phyloP scores from a whole-genome alignment of 2,113 vertebrate species.

The Brachypodius melanocephalos region DNA sequence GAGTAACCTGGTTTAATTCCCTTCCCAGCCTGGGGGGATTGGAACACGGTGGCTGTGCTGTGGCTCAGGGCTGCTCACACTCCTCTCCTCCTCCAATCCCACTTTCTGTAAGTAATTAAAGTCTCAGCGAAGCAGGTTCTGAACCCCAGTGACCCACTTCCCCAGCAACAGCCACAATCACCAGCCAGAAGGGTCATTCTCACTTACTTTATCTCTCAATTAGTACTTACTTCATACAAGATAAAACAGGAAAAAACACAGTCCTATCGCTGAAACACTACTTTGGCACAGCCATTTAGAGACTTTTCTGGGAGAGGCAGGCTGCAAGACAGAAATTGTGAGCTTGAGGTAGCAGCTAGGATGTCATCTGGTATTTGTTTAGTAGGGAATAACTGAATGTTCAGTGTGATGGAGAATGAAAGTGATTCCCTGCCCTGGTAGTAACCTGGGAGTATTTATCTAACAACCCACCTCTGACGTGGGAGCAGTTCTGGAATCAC shows the following conservation, averaged over 20 bases:
- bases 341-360: neutral
- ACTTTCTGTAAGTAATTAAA: slow-evolving; percentile 21
- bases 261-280: neutral
- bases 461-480: neutral
- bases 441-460: neutral
- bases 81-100: neutral
- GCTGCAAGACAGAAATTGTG: neutral
- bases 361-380: neutral
- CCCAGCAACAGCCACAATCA: neutral
- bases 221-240: neutral
- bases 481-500: neutral
- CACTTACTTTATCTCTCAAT: slow-evolving; percentile 28
- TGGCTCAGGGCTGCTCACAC: neutral
- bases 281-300: neutral
- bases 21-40: neutral
- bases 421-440: neutral
- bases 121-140: neutral
- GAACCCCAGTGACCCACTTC: slow-evolving; percentile 50
- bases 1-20: slow-evolving; percentile 57
- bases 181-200: slow-evolving; percentile 23
- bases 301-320: neutral
- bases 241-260: neutral
- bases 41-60: neutral
- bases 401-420: neutral
- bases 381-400: neutral